Conservation (phyloP, 2,113 vertebrate genomes). For the Sialia sialis region DNA sequence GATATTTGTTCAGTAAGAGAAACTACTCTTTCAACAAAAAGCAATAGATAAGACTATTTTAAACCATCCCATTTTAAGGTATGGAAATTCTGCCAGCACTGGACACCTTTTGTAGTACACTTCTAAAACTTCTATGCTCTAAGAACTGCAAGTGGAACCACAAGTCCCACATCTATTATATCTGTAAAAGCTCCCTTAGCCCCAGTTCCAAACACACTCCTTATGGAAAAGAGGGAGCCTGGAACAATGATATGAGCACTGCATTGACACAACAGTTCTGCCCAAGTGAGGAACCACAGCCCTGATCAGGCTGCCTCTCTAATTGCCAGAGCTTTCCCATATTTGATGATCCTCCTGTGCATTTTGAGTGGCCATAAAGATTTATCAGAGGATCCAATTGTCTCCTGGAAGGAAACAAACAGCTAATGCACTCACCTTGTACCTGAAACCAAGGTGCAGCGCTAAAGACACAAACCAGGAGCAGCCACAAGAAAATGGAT, state of each 20-base stretch:
- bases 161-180: not conserved
- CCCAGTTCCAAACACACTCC: not conserved
- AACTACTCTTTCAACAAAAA: slow-evolving; percentile 14
- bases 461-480: not conserved
- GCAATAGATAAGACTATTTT: not conserved
- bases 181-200: not conserved
- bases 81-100: not conserved
- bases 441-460: not conserved
- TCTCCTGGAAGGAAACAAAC: not conserved
- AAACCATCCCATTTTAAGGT: not conserved
- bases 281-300: not conserved
- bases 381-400: not conserved
- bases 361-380: not conserved
- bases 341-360: not conserved
- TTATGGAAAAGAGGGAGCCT: not conserved
- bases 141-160: not conserved
- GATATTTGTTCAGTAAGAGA: not conserved
- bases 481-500: not conserved
- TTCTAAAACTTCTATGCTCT: not conserved
- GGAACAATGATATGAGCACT: not conserved
- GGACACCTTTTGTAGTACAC: not conserved
- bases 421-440: not conserved
- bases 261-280: not conserved
- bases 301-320: not conserved
- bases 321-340: not conserved